Evolutionary conservation across 2,113 vertebrate genomes (phyloP).

Genomic region (Nicator chloris): DNA sequence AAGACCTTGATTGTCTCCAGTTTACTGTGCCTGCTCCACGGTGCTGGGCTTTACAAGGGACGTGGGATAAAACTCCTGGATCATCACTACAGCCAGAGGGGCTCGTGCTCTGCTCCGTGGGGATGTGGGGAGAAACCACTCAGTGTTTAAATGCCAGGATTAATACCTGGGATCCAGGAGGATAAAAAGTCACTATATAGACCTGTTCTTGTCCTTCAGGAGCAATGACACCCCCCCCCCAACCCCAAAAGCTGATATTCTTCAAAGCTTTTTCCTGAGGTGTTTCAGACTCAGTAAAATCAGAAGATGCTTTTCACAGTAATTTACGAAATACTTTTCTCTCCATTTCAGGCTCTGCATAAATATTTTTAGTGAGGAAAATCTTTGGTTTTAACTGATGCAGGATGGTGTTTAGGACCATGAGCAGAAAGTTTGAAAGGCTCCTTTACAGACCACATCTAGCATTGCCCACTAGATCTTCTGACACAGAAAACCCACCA

Average conservation of each 20-base stretch:
- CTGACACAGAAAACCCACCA: background rate
- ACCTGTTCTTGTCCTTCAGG: background rate
- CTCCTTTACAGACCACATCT: background rate
- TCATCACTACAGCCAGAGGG: background rate
- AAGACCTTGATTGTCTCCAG: background rate
- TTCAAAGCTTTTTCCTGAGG: background rate
- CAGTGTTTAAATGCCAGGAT: background rate
- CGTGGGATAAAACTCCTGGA: background rate
- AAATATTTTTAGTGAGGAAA: background rate
- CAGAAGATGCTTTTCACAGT: background rate
- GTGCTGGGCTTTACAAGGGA: background rate
- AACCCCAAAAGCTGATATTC: background rate
- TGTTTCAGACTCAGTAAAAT: background rate
- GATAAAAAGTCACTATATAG: too few species aligned
- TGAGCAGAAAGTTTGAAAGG: background rate
- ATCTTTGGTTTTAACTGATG: background rate
- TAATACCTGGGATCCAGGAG: background rate
- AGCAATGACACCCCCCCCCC: background rate
- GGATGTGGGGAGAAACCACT: background rate
- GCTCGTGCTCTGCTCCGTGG: fast-evolving
- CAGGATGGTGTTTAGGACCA: background rate
- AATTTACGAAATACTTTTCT: background rate
- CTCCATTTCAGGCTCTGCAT: background rate
- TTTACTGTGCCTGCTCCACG: conserved; percentile 21
- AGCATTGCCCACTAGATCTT: background rate